These are phyloP conservation scores for Amyelois transitella DNA, from an alignment of 1,140 invertebrate genomes.

Conservation along the genomic window DNA sequence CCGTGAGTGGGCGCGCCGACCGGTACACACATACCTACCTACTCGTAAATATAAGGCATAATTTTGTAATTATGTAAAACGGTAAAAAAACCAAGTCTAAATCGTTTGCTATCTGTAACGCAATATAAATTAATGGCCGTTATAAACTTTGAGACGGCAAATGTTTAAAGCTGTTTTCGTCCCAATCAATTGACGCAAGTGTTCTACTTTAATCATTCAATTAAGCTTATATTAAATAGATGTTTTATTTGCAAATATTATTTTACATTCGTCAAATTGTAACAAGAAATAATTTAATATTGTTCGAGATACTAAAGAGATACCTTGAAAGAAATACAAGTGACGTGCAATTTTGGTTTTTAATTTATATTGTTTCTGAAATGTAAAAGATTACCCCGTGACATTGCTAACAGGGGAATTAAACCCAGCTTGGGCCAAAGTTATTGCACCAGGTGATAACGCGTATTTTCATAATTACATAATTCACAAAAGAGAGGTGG, in stretches of 20 bases:
- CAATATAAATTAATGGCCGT: conserved; percentile 61
- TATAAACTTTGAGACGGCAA: conserved; percentile 56
- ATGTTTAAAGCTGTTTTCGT: conserved; percentile 44
- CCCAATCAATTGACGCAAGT: conserved; percentile 48
- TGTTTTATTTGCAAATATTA: not conserved
- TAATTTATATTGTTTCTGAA: too few relatives aligned
- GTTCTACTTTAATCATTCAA: conserved; percentile 50
- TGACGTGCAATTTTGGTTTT: too few relatives aligned
- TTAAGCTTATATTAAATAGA: conserved; percentile 30
- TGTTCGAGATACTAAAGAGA: too few relatives aligned
- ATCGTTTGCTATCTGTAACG: conserved; percentile 63
- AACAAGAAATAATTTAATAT: too few relatives aligned
- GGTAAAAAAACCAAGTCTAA: conserved; percentile 60
- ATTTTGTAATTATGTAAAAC: conserved; percentile 70
- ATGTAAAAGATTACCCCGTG: too few relatives aligned
- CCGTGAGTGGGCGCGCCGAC: conserved; percentile 48
- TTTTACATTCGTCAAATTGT: not conserved
- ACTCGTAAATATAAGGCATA: conserved; percentile 58
- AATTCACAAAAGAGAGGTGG: too few relatives aligned
- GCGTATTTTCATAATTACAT: too few relatives aligned
- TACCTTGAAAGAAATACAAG: too few relatives aligned
- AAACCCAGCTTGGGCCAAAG: too few relatives aligned
- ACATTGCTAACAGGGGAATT: too few relatives aligned
- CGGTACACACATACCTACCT: conserved; percentile 20
- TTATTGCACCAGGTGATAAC: too few relatives aligned